Evolutionary conservation across 2,888 invertebrate genomes (phyloP), one percentile per base, ranked within the genome.

Genomic region (Nymphalis polychloros): DNA sequence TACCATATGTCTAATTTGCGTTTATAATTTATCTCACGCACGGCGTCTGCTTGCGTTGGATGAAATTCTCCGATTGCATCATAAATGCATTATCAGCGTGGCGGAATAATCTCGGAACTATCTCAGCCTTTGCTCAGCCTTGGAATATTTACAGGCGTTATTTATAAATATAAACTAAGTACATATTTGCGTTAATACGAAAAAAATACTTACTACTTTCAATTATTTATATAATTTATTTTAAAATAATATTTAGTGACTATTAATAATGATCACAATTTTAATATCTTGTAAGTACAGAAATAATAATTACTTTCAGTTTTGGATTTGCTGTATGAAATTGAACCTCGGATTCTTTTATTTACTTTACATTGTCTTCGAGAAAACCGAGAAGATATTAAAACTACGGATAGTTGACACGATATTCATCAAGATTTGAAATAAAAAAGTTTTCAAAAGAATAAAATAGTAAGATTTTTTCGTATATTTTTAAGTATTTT

Each of bases 341-440:
- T 61, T 61, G 61, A 55, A 49, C 52, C 60, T 65, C 31, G 60
- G 60, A 20, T 67, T 55, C 67, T 66, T 66, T 66, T 48, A 66
- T 66, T 59, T 63, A 31, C 52, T 59, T 63, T 63, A 48, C 63
- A 63, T 59, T 67, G 63, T 67, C 47, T 67, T 63, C 55, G 52
- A 49, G 67, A 48, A 63, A 59, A 62, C 57, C 46, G 46, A 57
- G 23, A 63, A 50, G 59, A 63, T 63, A 52, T 63, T 59, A 67
- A 67, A 67, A 67, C 63, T 67, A 63, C 63, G 59, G 41, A 59
- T 63, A 52, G 59, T 59, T 67, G 50, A 63, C 63, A 50, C 47
- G 52, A 67, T 63, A 63, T 63, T 67, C 63, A 63, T 63, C 63
- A 63, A 63, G 59, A 62, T 66, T 20, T 52, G 20, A 48, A 48